phyloP scores from a whole-genome alignment of 2,113 vertebrate genomes.

The Lichenostomus cassidix region DNA sequence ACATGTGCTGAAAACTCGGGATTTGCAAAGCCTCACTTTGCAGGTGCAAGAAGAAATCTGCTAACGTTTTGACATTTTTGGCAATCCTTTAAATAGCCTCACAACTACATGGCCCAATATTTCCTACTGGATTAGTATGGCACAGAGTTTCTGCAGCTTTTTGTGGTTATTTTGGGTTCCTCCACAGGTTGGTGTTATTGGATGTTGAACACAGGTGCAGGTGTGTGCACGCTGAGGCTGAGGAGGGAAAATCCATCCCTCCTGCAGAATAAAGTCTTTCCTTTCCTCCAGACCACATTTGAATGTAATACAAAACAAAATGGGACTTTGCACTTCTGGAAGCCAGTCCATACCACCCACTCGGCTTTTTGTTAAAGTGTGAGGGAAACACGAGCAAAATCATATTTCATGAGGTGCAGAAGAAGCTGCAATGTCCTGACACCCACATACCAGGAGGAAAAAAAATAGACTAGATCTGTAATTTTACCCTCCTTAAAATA shows the following conservation, averaged over 20 bases:
- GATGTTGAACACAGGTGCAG: background rate
- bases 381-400: background rate
- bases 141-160: background rate
- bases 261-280: background rate
- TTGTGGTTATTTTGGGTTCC: background rate
- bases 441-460: background rate
- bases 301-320: background rate
- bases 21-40: background rate
- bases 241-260: background rate
- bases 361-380: background rate
- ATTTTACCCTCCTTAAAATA: background rate
- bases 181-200: background rate
- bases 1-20: background rate
- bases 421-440: conserved; percentile 23
- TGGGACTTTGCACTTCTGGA: background rate
- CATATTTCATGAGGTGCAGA: background rate
- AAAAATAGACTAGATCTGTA: background rate
- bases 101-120: conserved; percentile 38
- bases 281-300: background rate
- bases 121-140: background rate
- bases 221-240: background rate
- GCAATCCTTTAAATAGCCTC: conserved; percentile 26
- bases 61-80: conserved; percentile 1
- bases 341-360: background rate
- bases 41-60: background rate